phyloP scores from a whole-genome alignment of 1,140 invertebrate species.

The Triops cancriformis region DNA sequence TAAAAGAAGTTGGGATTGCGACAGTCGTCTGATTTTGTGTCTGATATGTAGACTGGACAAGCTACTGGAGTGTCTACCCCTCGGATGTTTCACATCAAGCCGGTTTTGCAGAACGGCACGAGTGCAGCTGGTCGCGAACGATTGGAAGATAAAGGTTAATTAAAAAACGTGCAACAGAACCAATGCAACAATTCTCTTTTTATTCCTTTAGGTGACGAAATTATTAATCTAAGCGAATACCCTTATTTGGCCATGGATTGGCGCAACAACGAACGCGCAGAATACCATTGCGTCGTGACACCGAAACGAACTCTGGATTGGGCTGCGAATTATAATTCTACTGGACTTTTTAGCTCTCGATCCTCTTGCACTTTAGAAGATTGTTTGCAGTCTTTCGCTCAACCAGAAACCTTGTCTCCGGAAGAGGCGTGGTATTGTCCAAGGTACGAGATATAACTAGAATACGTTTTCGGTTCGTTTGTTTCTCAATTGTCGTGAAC shows the following conservation, averaged over 20 bases:
- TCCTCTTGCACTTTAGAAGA: slow-evolving; percentile 41
- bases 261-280: slow-evolving; percentile 40
- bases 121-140: not conserved
- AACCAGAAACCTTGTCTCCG: slow-evolving; percentile 46
- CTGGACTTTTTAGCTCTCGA: slow-evolving; percentile 24
- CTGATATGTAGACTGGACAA: not conserved
- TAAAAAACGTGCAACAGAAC: not conserved
- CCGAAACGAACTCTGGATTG: slow-evolving; percentile 34
- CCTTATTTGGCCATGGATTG: slow-evolving; percentile 42
- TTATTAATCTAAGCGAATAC: slow-evolving; percentile 37
- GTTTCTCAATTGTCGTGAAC: not conserved
- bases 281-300: slow-evolving; percentile 37
- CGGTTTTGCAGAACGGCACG: not conserved
- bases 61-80: not conserved
- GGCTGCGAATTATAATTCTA: not conserved
- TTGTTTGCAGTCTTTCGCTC: slow-evolving; percentile 46
- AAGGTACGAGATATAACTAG: slow-evolving; percentile 19
- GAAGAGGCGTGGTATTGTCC: slow-evolving; percentile 46
- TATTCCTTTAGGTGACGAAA: slow-evolving; percentile 37
- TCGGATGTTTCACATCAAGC: not conserved
- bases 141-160: not conserved
- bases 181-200: not conserved
- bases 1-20: too few relatives aligned
- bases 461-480: not conserved
- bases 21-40: not conserved